Evolutionary conservation across 2,113 vertebrate genomes (phyloP).

Genomic region (Sula dactylatra): DNA sequence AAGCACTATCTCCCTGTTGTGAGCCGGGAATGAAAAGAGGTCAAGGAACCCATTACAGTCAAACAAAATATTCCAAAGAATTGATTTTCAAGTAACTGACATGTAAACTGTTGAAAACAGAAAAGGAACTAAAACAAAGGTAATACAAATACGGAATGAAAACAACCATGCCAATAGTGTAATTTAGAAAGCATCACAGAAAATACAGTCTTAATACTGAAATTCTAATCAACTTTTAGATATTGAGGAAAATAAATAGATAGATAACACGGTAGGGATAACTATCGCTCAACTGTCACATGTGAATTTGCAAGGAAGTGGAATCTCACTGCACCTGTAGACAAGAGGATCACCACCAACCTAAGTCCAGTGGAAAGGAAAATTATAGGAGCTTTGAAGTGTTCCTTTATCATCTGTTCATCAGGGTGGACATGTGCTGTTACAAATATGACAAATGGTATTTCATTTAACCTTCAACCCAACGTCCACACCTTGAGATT

Average conservation of each 20-base stretch:
- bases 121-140: background rate
- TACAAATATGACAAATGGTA: background rate
- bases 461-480: background rate
- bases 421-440: background rate
- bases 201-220: background rate
- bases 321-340: background rate
- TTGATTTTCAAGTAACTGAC: background rate
- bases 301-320: background rate
- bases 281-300: background rate
- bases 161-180: rapidly evolving
- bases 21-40: background rate
- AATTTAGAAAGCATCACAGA: background rate
- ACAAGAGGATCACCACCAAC: background rate
- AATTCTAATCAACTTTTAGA: background rate
- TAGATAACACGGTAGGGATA: too few species aligned
- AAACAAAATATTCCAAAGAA: background rate
- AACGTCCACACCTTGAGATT: background rate
- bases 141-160: background rate
- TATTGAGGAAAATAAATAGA: background rate
- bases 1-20: background rate
- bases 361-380: background rate
- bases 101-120: rapidly evolving
- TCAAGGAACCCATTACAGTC: background rate
- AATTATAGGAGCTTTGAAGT: background rate
- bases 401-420: background rate